Evolutionary conservation across 2,797 vertebrate genomes (phyloP).

Genomic region (Lacerta bilineata): DNA sequence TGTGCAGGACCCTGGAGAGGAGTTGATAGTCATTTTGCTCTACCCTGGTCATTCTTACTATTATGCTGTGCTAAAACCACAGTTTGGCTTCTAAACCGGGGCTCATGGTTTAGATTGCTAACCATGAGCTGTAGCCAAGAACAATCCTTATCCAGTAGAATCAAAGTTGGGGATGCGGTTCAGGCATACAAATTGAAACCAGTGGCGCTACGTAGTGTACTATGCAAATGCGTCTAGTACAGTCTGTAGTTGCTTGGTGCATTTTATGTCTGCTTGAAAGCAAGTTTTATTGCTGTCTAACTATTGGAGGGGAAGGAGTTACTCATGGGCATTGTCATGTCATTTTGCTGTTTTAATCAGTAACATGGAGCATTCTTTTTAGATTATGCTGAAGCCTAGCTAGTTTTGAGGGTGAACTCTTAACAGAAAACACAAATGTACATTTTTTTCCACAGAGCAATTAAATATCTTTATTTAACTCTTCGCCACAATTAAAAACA

Average conservation of each 20-base stretch:
- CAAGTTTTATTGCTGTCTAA: slow-evolving; percentile 4
- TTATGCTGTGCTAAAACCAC: too few species aligned
- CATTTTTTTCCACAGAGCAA: slow-evolving; percentile 15
- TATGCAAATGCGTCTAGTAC: background rate
- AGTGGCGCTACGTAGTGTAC: background rate
- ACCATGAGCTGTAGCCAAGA: too few species aligned
- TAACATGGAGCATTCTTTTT: slow-evolving; percentile 19
- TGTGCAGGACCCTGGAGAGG: too few species aligned
- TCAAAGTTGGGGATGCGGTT: background rate
- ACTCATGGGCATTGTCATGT: slow-evolving; percentile 8
- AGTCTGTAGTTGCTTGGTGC: background rate
- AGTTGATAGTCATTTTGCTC: too few species aligned
- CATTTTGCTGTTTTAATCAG: slow-evolving; percentile 1
- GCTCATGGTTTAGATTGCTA: too few species aligned
- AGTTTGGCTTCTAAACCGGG: too few species aligned
- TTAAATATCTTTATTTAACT: slow-evolving; percentile 9
- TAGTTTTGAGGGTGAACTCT: slow-evolving; percentile 32
- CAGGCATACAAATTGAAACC: background rate
- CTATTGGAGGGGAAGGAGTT: slow-evolving; percentile 20
- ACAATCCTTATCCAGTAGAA: background rate
- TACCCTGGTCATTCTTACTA: too few species aligned
- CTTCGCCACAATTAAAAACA: slow-evolving; percentile 24
- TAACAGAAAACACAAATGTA: slow-evolving; percentile 6
- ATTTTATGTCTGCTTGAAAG: background rate
- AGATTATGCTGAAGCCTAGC: background rate